Evolutionary conservation across 2,113 vertebrate genomes (phyloP).

Genomic region (Diphyllodes magnificus): DNA sequence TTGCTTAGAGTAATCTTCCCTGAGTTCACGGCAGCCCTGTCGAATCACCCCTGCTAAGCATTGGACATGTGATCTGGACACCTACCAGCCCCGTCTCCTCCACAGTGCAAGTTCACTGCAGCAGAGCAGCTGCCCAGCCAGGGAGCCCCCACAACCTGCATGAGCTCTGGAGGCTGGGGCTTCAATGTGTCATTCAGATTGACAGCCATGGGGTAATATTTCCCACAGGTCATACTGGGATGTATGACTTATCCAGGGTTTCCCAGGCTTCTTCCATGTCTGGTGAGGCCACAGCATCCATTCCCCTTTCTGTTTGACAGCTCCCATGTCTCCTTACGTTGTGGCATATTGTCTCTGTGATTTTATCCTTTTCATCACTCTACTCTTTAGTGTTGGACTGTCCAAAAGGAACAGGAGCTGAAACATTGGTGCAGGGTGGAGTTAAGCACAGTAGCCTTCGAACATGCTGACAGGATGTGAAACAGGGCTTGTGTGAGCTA

Average conservation of each 20-base stretch:
- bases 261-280: background rate
- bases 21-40: background rate
- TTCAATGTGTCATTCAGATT: accelerated
- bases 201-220: background rate
- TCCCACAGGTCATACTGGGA: background rate
- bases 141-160: accelerated
- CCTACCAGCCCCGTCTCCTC: background rate
- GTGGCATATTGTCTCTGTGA: background rate
- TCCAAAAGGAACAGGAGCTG: background rate
- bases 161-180: accelerated
- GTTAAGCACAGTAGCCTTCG: background rate
- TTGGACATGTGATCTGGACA: background rate
- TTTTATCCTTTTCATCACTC: background rate
- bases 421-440: background rate
- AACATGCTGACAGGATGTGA: background rate
- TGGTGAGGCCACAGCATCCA: background rate
- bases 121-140: background rate
- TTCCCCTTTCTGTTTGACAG: background rate
- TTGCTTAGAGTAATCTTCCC: background rate
- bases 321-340: background rate
- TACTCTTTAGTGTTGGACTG: background rate
- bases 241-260: background rate
- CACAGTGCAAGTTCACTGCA: background rate
- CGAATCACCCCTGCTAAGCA: background rate
- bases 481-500: background rate